A percentile compares a stretch with the other conserved stretches of the same genome.
Evolutionary conservation across 2,888 invertebrate genomes (phyloP).

Genomic region (Ametastegia equiseti): DNA sequence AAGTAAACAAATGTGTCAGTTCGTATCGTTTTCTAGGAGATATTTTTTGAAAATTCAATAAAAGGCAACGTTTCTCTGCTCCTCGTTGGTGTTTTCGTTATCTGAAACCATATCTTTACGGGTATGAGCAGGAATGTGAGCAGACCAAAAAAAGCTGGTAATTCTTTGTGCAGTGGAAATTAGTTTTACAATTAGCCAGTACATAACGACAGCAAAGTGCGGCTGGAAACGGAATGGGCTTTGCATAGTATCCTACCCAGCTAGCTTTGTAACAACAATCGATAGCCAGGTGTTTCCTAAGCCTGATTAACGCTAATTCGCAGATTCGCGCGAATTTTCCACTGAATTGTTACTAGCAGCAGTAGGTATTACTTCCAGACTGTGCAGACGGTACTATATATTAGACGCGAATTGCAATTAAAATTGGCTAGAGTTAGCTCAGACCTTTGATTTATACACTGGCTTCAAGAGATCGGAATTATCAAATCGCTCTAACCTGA

Average conservation of each 20-base stretch:
- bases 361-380: background rate
- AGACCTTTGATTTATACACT: background rate
- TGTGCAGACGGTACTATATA: background rate
- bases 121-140: background rate
- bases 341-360: background rate
- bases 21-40: too few species aligned
- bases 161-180: background rate
- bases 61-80: too few species aligned
- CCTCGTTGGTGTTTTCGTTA: too few species aligned
- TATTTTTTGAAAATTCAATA: too few species aligned
- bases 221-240: background rate
- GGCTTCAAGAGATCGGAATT: background rate
- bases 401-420: background rate
- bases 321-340: background rate
- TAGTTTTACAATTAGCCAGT: background rate
- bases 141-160: background rate
- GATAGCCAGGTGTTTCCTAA: conserved; percentile 69
- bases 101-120: too few species aligned
- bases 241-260: background rate
- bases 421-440: background rate
- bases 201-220: background rate
- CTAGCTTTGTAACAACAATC: conserved; percentile 59
- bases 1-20: too few species aligned
- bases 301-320: conserved; percentile 67
- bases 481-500: background rate